Base-by-base conservation (phyloP, 1,140 invertebrate genomes). In the Pseudomyrmex dendroicus region DNA sequence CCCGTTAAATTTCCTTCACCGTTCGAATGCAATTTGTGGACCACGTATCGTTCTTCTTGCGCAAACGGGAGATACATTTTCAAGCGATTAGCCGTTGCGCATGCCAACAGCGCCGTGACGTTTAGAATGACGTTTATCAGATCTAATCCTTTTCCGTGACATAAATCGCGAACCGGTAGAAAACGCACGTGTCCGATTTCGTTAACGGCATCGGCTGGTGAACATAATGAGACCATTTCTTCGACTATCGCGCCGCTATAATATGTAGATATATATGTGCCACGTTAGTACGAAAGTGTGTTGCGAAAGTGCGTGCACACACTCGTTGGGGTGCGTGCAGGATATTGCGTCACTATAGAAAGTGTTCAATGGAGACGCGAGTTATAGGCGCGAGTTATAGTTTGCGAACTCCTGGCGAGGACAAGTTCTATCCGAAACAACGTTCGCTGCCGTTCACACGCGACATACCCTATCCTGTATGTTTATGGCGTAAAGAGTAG, bases 251-350 rank as follows among this genome's bases (percentile, higher is more conserved):
- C 13, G 63, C 35, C 44, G 17, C 63, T 22, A 9, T 70, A 35
- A 61, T 72, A 72, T 61, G 22, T 8, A 80, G 25, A 61, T 72
- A 72, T 66, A 48, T 66, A 48, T 8, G 66, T 63, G 66, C 59
- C 35, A 48, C 66, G 66, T 35, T 35, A 7, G 35, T 35, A 35
- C 35, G 4, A 35, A 35, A 83, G 62, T 48, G 48, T 52, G 61
- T 86, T 87, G 74, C 54, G 85, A 83, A 76, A 86, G 59, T 68
- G 72, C 63, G 52, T 63, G 63, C 72, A 66, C 76, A 12, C 63
- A 7, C 35, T 35, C 35, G 35, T 35, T 35, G 35, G 35, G 35
- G 35, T 35, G 35, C 35, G 35, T 35, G 35, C 35, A 35, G 17
- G 52, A 57, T 12, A 46, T 86, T 83, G 17, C 72, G 72, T 86